Evolutionary conservation across 2,888 invertebrate species (phyloP).

Genomic region (Bombylius major): DNA sequence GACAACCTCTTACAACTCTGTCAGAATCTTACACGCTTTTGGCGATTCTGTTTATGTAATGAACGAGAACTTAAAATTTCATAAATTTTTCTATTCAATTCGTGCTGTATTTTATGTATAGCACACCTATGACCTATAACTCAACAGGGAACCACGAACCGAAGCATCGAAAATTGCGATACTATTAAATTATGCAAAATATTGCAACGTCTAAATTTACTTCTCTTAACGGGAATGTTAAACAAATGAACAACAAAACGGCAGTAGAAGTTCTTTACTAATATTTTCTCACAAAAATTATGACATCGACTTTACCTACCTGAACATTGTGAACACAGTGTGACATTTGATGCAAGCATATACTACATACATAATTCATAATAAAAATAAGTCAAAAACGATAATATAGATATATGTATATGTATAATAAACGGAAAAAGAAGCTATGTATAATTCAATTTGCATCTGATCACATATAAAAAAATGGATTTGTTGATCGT

Average conservation of each 20-base stretch:
- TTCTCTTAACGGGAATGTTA: background rate
- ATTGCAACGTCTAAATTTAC: too few relatives aligned
- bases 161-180: too few relatives aligned
- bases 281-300: background rate
- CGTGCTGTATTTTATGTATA: too few relatives aligned
- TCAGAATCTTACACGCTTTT: too few relatives aligned
- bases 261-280: background rate
- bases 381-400: background rate
- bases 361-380: background rate
- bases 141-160: too few relatives aligned
- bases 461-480: background rate
- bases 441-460: background rate
- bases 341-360: background rate
- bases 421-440: background rate
- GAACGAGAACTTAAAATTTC: too few relatives aligned
- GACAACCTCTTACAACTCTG: too few relatives aligned
- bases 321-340: background rate
- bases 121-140: too few relatives aligned
- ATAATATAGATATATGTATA: background rate
- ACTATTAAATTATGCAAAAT: too few relatives aligned
- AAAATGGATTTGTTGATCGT: background rate
- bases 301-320: background rate
- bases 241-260: background rate
- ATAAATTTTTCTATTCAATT: too few relatives aligned
- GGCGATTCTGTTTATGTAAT: too few relatives aligned